Evolutionary conservation across 2,888 invertebrate genomes (phyloP), one percentile per base, ranked within the genome.

Genomic region (Clepsis dumicolana): DNA sequence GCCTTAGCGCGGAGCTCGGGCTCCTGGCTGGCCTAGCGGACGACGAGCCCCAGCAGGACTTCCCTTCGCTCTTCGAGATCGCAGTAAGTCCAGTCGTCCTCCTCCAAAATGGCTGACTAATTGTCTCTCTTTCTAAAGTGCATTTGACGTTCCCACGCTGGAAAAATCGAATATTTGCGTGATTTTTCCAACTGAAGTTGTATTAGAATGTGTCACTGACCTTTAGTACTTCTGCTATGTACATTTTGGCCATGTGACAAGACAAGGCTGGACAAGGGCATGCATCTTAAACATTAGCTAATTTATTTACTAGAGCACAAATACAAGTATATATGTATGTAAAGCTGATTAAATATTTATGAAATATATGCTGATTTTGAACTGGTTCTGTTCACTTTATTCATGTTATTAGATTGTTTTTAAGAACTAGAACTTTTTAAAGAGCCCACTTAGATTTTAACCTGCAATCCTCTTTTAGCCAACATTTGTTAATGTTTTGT

Each of bases 21-120:
- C 83, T 93, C 8, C 83, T 94, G 0, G 93, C 93, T 16, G 92
- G 92, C 1, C 77, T 94, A 4, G 88, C 91, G 0, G 94, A 93
- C 64, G 88, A 86, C 16, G 89, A 90, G 66, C 83, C 86, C 7
- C 89, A 88, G 71, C 89, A 87, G 71, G 88, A 89, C 77, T 90
- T 91, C 76, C 89, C 91, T 32, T 87, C 90, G 27, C 88, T 92
- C 73, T 91, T 90, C 80, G 91, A 93, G 72, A 88, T 92, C 69
- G 90, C 91, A n/a, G 93, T 93, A 77, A 90, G 93, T 90, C 71
- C 67, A 64, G 24, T 63, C 60, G 38, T 27, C 52, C 27, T 44
- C 59, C 50, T 56, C 71, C 80, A 84, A 85, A 74, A 88, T 87
- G 84, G 84, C 85, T 82, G 84, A 78, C 80, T 57, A 62, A 64